Conservation (phyloP, 2,113 vertebrate genomes). For the Paradisaea rubra region DNA sequence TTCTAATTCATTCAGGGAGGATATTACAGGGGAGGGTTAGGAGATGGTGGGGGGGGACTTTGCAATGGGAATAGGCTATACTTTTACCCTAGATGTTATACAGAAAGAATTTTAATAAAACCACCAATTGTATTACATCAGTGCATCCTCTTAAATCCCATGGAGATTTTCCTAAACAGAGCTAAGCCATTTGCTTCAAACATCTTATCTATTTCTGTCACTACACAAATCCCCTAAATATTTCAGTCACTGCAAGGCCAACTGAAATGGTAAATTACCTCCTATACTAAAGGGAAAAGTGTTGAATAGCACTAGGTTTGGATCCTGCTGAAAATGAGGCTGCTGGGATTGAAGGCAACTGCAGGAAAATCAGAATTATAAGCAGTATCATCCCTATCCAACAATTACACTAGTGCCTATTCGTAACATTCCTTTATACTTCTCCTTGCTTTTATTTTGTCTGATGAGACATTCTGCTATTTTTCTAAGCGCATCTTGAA, state of each 20-base stretch:
- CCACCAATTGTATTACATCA: conserved; percentile 61
- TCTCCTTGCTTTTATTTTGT: conserved; percentile 9
- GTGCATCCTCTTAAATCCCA: conserved; percentile 42
- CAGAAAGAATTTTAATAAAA: conserved; percentile 65
- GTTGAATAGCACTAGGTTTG: neutral
- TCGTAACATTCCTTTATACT: neutral
- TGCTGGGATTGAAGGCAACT: conserved; percentile 24
- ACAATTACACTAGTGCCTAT: neutral
- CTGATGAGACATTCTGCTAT: conserved; percentile 16
- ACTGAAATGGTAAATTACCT: conserved; percentile 49
- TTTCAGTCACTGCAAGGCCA: conserved; percentile 40
- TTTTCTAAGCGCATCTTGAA: conserved; percentile 8
- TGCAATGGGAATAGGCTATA: neutral
- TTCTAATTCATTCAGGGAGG: neutral
- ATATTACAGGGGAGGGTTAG: neutral
- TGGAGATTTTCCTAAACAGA: conserved; percentile 70
- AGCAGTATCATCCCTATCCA: neutral
- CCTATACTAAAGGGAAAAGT: neutral
- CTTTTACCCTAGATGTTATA: conserved; percentile 27
- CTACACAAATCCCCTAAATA: conserved; percentile 54
- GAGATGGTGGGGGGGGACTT: neutral
- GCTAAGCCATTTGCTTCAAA: conserved; percentile 44
- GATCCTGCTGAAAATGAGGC: conserved; percentile 10
- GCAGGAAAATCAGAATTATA: conserved; percentile 27
- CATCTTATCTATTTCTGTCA: conserved; percentile 62